These are phyloP conservation scores for Austrofundulus limnaeus DNA, from an alignment of 2,113 vertebrate species.

Conservation along the genomic window DNA sequence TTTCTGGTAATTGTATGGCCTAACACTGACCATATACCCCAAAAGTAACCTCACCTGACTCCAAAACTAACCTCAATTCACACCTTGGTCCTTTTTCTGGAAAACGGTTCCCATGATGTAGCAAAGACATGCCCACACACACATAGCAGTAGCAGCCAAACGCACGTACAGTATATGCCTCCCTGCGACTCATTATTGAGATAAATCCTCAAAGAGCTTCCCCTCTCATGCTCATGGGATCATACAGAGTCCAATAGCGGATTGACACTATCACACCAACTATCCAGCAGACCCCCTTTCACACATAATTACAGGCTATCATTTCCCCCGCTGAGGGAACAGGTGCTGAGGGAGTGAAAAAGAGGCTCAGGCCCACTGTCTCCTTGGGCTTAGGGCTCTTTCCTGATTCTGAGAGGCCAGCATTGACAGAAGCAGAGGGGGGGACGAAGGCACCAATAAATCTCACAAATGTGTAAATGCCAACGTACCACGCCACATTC, in stretches of 20 bases:
- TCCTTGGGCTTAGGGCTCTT: constrained; percentile 75
- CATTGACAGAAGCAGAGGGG: constrained; percentile 67
- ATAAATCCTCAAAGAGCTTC: constrained; percentile 48
- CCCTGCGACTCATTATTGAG: constrained; percentile 43
- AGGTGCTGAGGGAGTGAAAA: constrained; percentile 73
- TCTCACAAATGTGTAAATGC: constrained; percentile 77
- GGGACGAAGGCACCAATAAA: constrained; percentile 71
- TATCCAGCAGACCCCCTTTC: constrained; percentile 71
- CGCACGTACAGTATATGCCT: constrained; percentile 27
- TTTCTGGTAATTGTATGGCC: no score
- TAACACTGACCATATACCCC: no score
- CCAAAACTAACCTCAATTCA: no score
- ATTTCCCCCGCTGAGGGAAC: constrained; percentile 69
- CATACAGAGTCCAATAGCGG: constrained; percentile 59
- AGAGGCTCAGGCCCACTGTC: constrained; percentile 68
- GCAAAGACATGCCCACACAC: no score
- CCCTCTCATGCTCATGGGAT: constrained; percentile 44
- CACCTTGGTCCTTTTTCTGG: no score
- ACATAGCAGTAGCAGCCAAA: not conserved
- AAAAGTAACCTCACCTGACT: no score
- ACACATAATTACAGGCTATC: constrained; percentile 77
- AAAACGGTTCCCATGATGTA: no score
- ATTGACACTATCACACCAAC: constrained; percentile 74
- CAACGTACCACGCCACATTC: constrained; percentile 70
- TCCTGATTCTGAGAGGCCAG: constrained; percentile 66